Evolutionary conservation across 2,888 invertebrate species (phyloP).

Genomic region (Spilarctia lutea): DNA sequence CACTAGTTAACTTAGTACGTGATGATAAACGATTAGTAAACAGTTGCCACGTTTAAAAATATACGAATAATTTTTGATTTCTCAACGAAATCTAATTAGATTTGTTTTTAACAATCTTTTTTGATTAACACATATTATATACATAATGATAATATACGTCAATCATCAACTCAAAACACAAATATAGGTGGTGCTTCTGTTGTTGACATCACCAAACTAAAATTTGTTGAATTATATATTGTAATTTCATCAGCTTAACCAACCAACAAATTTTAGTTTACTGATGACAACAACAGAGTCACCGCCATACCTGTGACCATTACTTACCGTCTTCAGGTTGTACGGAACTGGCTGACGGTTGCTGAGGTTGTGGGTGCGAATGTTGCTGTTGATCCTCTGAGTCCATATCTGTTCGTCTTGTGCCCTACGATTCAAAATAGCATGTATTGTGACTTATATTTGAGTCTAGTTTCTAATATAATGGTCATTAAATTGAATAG

Average conservation of each 20-base stretch:
- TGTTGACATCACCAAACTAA: too few relatives aligned
- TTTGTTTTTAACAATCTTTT: background rate
- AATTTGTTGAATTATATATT: too few relatives aligned
- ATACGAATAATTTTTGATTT: background rate
- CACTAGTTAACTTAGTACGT: background rate
- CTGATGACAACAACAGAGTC: too few relatives aligned
- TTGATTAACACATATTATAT: background rate
- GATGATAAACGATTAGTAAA: background rate
- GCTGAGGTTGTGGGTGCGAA: conserved; percentile 51
- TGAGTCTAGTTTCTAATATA: background rate
- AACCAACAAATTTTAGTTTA: too few relatives aligned
- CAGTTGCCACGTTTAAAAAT: background rate
- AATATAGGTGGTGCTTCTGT: too few relatives aligned
- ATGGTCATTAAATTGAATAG: background rate
- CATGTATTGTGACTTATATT: background rate
- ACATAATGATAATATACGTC: background rate
- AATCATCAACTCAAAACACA: background rate
- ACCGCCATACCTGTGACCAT: background rate
- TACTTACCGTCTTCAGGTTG: conserved; percentile 70
- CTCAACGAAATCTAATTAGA: too few relatives aligned
- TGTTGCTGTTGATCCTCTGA: conserved; percentile 55
- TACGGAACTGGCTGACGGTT: conserved; percentile 53
- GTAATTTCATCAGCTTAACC: too few relatives aligned
- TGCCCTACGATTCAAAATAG: conserved; percentile 45
- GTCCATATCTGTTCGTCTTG: conserved; percentile 64